Base-by-base conservation (phyloP, 2,113 vertebrate genomes). In the Dasyurus viverrinus region DNA sequence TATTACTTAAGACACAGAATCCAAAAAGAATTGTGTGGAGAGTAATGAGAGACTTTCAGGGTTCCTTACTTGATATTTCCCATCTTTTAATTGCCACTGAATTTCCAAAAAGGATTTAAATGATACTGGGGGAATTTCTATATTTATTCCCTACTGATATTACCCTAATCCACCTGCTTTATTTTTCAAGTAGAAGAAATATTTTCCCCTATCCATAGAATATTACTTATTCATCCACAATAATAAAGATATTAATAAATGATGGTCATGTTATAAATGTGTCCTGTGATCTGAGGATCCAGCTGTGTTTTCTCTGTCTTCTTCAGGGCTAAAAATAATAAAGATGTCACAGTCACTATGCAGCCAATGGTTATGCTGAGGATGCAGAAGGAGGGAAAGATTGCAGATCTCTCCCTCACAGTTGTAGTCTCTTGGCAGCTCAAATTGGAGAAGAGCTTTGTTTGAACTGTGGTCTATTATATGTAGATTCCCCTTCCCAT, bases 221-320 rank as follows among this genome's bases (percentile, higher is more conserved):
- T 57, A 97, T 94, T 94, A 95, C 84, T 95, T 94, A 93, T 97
- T 95, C 76, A 96, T 94, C 22, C 2, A 84, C 42, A 91, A 30
- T 93, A 92, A 97, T 93, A 95, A 95, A 48, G 42, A 90, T 95
- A 96, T 94, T 95, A 95, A 97, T 92, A 95, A 96, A 93, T 93
- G 48, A 52, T 53, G 93, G 92, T 95, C 55, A 90, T 96, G 25
- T 89, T 54, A 54, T 10, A 95, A 25, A 2, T 89, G n/a, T 95
- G n/a, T 93, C 27, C 57, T 25, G 42, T 48, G 90, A 95, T 89
- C 27, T 95, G 6, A 93, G 95, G 94, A 93, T 90, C 68, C 68
- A 97, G 54, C 60, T 96, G 53, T 95, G 76, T 90, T 95, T 91
- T 92, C 53, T 93, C 30, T 6, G 94, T 94, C n/a, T 96, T 95